Conservation (phyloP, 2,113 vertebrate species). For the Atherinomorus stipes region DNA sequence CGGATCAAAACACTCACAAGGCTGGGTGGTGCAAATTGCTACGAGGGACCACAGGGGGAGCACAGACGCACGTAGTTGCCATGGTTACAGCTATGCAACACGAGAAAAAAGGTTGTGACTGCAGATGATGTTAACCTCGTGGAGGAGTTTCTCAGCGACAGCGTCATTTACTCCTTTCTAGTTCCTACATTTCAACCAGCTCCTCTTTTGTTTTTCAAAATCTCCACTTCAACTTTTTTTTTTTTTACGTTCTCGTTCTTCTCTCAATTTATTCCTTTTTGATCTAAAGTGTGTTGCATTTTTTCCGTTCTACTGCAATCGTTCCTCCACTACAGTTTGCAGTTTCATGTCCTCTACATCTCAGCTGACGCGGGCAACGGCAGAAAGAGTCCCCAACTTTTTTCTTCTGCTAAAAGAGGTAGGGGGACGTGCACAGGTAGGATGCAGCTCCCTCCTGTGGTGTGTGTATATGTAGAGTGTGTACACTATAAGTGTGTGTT, state of each 20-base stretch:
- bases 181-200: slow-evolving; percentile 12
- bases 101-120: slow-evolving; percentile 39
- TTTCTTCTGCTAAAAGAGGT: slow-evolving; percentile 35
- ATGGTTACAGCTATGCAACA: slow-evolving; percentile 24
- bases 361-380: slow-evolving; percentile 9
- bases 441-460: slow-evolving; percentile 30
- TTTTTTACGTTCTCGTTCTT: neutral
- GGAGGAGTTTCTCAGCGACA: slow-evolving; percentile 74
- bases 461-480: slow-evolving; percentile 23
- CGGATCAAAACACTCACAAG: slow-evolving; percentile 58
- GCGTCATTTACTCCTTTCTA: slow-evolving; percentile 74
- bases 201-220: neutral
- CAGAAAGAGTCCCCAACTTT: slow-evolving; percentile 11
- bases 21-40: slow-evolving; percentile 31
- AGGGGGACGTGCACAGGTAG: slow-evolving; percentile 20
- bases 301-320: neutral
- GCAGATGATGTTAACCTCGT: slow-evolving; percentile 22
- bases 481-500: slow-evolving; percentile 11
- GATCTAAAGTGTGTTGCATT: neutral
- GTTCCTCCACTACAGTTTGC: slow-evolving; percentile 34
- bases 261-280: neutral
- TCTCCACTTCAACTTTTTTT: neutral
- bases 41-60: slow-evolving; percentile 13
- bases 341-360: slow-evolving; percentile 1
- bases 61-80: slow-evolving; percentile 41